Evolutionary conservation across 2,797 vertebrate species (phyloP), one percentile per base, ranked within the genome.

Genomic region (Acrocephalus scirpaceus): DNA sequence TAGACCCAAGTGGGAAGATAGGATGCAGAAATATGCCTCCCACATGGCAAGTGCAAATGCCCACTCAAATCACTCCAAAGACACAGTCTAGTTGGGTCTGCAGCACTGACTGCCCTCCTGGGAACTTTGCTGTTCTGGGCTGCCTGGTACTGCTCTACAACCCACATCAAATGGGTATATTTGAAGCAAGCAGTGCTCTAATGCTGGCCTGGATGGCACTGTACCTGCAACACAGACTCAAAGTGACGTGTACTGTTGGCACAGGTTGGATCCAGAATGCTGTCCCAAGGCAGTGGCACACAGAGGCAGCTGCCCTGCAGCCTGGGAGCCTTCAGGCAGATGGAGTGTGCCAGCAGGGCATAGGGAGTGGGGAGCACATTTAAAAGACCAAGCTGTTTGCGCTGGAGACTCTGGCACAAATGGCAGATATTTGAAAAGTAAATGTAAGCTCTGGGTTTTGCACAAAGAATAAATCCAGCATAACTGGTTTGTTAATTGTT

Each of bases 191-290:
- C 12, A 16, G 51, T 26, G 40, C 17, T 40, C 42, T 47, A 17
- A 2, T 12, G 36, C 40, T 60, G 69, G 18, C 25, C 75, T 88
- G 64, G 30, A 15, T 34, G 10, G 15, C 8, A 0, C 29, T 34
- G 25, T 30, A 26, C 8, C 1, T 40, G 2, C 5, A 18, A 3
- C 4, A 0, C 0, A 0, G 58, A 47, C 44, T n/a, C 10, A 29
- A 18, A n/a, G 36, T 15, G 38, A 72, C 19, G 9, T 90, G 13
- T 50, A 29, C 29, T 42, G 3, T 26, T 47, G 40, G 42, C 20
- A 13, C 2, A 8, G 23, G 12, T 19, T 70, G 30, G 11, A 17
- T 79, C 51, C 72, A 42, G 29, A 34, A 8, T 10, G 32, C 22
- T 61, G 8, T 54, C 21, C 18, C 0, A 0, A 16, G 40, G 6